phyloP scores from a whole-genome alignment of 2,113 vertebrate genomes.

The Peromyscus leucopus region DNA sequence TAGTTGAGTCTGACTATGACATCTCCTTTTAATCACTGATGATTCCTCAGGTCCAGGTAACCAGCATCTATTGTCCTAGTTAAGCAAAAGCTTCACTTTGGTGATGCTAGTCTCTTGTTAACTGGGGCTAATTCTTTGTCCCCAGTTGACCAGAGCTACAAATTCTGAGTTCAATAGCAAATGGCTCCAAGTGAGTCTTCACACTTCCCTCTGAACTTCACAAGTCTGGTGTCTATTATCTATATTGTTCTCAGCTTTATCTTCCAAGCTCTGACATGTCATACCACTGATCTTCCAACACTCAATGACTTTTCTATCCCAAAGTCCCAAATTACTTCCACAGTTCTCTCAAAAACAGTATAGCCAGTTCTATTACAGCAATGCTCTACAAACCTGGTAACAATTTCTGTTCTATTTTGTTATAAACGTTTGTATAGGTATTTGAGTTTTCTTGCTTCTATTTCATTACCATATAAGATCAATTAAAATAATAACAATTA shows the following conservation, averaged over 20 bases:
- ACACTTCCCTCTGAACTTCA: not conserved
- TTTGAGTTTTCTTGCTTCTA: not conserved
- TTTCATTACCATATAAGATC: not conserved
- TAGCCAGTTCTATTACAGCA: not conserved
- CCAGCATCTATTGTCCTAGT: not conserved
- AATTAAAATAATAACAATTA: not conserved
- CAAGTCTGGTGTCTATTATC: not conserved
- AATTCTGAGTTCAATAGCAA: not conserved
- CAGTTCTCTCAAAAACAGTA: not conserved
- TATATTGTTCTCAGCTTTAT: not conserved
- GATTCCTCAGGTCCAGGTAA: not conserved
- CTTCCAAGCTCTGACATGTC: not conserved
- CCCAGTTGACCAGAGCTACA: not conserved
- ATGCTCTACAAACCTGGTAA: not conserved
- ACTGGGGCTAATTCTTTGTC: not conserved
- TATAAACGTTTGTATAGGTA: not conserved
- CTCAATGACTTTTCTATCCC: not conserved
- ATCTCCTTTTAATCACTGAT: not conserved
- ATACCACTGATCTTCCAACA: not conserved
- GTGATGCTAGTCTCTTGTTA: not conserved
- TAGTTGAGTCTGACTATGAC: not conserved
- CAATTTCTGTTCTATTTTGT: not conserved
- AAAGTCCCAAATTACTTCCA: not conserved
- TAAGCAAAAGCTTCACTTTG: not conserved
- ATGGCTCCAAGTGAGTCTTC: not conserved